Conservation (phyloP, 1,140 invertebrate genomes). For the Spodoptera frugiperda region DNA sequence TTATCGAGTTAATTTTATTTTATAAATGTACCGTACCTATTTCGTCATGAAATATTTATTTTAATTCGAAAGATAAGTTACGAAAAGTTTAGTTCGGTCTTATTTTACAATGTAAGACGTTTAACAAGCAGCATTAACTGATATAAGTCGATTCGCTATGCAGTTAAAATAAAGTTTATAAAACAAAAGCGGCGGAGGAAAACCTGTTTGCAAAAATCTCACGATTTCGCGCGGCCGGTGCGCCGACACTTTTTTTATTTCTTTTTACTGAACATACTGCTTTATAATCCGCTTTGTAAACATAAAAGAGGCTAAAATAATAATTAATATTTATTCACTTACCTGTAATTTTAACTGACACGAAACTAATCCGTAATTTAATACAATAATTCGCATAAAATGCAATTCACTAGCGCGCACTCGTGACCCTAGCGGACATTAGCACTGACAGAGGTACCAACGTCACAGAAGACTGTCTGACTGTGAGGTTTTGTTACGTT, state of each 20-base stretch:
- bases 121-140: slow-evolving; percentile 33
- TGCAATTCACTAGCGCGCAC: slow-evolving; percentile 43
- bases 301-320: slow-evolving; percentile 7
- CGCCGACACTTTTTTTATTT: slow-evolving; percentile 63
- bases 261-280: slow-evolving; percentile 52
- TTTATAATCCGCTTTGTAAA: slow-evolving; percentile 34
- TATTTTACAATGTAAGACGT: background rate
- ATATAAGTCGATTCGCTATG: slow-evolving; percentile 50
- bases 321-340: slow-evolving; percentile 31
- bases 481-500: slow-evolving; percentile 51
- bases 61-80: too few species aligned
- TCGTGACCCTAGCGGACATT: slow-evolving; percentile 49
- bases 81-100: background rate
- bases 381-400: slow-evolving; percentile 24
- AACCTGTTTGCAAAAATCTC: slow-evolving; percentile 82
- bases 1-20: too few species aligned
- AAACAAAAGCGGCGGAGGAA: slow-evolving; percentile 65
- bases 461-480: slow-evolving; percentile 58
- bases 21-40: too few species aligned
- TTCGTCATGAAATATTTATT: too few species aligned
- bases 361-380: slow-evolving; percentile 41
- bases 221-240: slow-evolving; percentile 71
- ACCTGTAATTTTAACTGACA: slow-evolving; percentile 33
- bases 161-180: slow-evolving; percentile 65
- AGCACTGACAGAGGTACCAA: slow-evolving; percentile 59